These are phyloP conservation scores for Ethmia dodecea DNA, from an alignment of 2,888 invertebrate species.

Conservation along the genomic window DNA sequence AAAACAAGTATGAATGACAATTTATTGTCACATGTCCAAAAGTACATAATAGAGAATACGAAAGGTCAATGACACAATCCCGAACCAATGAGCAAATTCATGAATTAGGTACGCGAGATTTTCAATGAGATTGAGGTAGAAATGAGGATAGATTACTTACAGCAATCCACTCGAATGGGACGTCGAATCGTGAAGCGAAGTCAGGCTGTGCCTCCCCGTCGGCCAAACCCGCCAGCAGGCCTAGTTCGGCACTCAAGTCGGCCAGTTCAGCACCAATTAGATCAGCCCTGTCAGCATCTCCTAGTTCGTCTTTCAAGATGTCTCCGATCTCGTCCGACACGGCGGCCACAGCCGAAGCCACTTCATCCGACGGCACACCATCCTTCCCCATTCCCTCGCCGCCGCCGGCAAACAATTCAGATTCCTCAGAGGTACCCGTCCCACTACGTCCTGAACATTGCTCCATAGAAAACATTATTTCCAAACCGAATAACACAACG, in stretches of 20 bases:
- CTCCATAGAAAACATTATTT: slow-evolving; percentile 72
- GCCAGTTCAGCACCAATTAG: slow-evolving; percentile 64
- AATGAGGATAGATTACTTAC: too few species aligned
- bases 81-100: background rate
- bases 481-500: slow-evolving; percentile 57
- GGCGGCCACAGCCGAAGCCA: slow-evolving; percentile 61
- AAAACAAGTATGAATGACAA: too few species aligned
- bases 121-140: too few species aligned
- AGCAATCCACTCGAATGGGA: slow-evolving; percentile 34
- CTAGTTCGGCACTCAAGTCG: slow-evolving; percentile 63
- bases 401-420: slow-evolving; percentile 50
- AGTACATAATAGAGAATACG: slow-evolving; percentile 8
- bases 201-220: slow-evolving; percentile 59
- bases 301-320: slow-evolving; percentile 66
- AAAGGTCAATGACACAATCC: slow-evolving; percentile 27
- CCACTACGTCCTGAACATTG: slow-evolving; percentile 61
- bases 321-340: slow-evolving; percentile 70
- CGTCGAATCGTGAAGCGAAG: slow-evolving; percentile 61
- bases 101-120: slow-evolving; percentile 13
- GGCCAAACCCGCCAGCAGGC: slow-evolving; percentile 60
- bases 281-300: slow-evolving; percentile 60
- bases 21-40: slow-evolving; percentile 20
- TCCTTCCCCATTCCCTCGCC: slow-evolving; percentile 45
- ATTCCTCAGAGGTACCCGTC: slow-evolving; percentile 46
- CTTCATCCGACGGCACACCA: slow-evolving; percentile 54